Base-by-base conservation (phyloP, 2,797 vertebrate genomes). In the Carapus acus region DNA sequence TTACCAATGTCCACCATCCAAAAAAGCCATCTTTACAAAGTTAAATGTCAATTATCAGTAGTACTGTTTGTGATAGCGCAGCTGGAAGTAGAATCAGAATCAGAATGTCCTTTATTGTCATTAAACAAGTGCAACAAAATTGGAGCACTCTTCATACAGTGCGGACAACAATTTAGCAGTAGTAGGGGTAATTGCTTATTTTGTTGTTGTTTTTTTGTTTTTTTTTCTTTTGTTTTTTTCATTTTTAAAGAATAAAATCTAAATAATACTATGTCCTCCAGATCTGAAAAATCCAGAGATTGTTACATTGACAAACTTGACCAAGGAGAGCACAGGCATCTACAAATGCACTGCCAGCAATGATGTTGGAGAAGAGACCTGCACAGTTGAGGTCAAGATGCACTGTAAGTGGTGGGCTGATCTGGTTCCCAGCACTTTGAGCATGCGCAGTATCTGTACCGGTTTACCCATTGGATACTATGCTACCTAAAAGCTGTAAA, bases 311-410 rank as follows among this genome's bases (percentile, higher is more conserved):
- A 90, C 86, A 82, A 97, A 97, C 48, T 81, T 96, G 14, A 94
- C 91, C 0, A 82, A 81, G 67, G 77, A 85, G 24, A 89, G 85
- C 54, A 86, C 89, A 0, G 94, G 94, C 1, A 74, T 90, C 1
- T 97, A 97, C 79, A 89, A 85, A 46, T 97, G 94, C 67, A 87
- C 86, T 4, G 92, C 92, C 31, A 89, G 83, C 73, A 97, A 96
- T 0, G 92, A 92, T 33, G 94, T 91, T 3, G 94, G 94, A 1
- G 88, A 89, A 58, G 90, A 92, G 24, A 94, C 78, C 83, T 97
- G 94, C 50, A 80, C 70, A 11, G 68, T 94, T 9, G 88, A 90
- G 64, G 89, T 97, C 67, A 89, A 88, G 0, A 91, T 96, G 63
- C 89, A 88, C 71, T 88, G 94, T 97, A 77, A 93, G 93, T 92